Evolutionary conservation across 2,888 invertebrate genomes (phyloP), one percentile per base, ranked within the genome.

Genomic region (Thymelicus sylvestris): DNA sequence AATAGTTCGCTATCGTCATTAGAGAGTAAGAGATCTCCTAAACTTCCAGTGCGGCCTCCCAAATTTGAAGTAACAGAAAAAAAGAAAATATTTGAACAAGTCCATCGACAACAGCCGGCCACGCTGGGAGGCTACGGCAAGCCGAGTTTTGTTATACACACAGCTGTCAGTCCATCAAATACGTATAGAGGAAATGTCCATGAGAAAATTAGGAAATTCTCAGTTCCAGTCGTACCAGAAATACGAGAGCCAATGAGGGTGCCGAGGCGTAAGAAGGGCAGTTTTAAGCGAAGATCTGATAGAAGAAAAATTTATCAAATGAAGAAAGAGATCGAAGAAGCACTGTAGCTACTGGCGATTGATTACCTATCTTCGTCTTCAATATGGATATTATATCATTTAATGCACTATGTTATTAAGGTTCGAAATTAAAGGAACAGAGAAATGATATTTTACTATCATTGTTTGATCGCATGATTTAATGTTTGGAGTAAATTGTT

Each of bases 131-230:
- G 19, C 19, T 24, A 24, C 10, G n/a, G 3, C n/a, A 55, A 19
- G 24, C 55, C 55, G 4, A 55, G 55, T 41, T 41, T 57, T 57
- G 55, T 55, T 6, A 7, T 66, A 55, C 55, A 55, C 2, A n/a
- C 73, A 44, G 67, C 74, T 4, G n/a, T 73, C 2, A 74, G 69
- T 41, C 67, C 67, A 52, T 48, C 65, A 5, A 89, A 84, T 75
- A 81, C 84, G 2, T 84, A 87, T 38, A 80, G 83, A 62, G 91
- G 92, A 0, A 93, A 90, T 74, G 94, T 94, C 0, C 86, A 89
- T 50, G 92, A 93, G n/a, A 94, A 91, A 81, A 90, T 94, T 10
- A 90, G 87, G 74, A 90, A 87, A 74, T 94, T 94, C 73, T 88
- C 91, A 0, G 90, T 85, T 72, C 81, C 81, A 0, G 79, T 82